A percentile compares a stretch with the other conserved stretches of the same genome.
These are phyloP conservation scores for Anthoscopus minutus DNA, from an alignment of 2,113 vertebrate species.

Conservation along the genomic window DNA sequence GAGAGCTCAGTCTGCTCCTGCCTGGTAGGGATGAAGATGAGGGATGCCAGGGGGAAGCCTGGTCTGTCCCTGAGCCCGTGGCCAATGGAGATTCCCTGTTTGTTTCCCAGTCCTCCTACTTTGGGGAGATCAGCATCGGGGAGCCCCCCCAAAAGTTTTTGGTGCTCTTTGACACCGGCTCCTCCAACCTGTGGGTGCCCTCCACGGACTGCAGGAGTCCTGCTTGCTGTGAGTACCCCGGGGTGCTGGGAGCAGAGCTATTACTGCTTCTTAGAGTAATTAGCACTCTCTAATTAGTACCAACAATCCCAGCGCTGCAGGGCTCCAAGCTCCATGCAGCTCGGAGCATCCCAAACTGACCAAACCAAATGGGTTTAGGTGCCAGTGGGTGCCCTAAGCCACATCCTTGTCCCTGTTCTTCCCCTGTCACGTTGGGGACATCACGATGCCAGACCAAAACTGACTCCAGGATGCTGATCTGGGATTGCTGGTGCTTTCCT, in stretches of 20 bases:
- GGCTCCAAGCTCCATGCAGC: fast-evolving
- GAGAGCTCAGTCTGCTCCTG: neutral
- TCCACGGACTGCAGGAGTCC: conserved; percentile 52
- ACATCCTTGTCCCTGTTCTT: neutral
- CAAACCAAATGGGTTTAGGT: neutral
- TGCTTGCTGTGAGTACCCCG: conserved; percentile 60
- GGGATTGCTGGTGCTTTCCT: neutral
- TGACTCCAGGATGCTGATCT: fast-evolving
- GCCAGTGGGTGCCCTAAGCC: neutral
- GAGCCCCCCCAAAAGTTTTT: conserved; percentile 63
- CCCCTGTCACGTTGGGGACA: neutral
- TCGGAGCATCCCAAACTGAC: neutral
- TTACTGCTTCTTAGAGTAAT: neutral
- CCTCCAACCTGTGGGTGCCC: conserved; percentile 69
- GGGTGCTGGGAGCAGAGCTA: fast-evolving
- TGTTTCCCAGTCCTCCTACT: conserved; percentile 56
- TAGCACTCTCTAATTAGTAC: fast-evolving
- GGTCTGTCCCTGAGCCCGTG: neutral
- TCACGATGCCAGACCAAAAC: fast-evolving
- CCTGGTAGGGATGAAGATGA: neutral
- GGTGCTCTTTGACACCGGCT: conserved; percentile 68
- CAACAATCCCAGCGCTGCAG: fast-evolving
- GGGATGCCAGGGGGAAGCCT: no score
- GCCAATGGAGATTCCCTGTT: fast-evolving
- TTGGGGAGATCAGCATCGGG: conserved; percentile 69